Evolutionary conservation across 35 echinoderm and acorn worm species (phyloP).

Genomic region (Strongylocentrotus purpuratus): DNA sequence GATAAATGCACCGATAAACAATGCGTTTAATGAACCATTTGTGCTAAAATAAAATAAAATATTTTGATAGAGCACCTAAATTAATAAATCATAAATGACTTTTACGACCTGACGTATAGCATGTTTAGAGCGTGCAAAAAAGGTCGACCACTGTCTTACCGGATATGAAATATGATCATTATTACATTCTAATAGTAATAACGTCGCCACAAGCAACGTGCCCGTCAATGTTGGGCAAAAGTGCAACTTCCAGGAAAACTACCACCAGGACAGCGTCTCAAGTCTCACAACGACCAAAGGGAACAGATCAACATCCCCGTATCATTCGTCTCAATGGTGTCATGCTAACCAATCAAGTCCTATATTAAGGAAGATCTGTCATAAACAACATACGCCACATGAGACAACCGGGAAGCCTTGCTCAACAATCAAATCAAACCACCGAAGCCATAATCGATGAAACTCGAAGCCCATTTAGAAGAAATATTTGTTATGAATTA

Average conservation of each 20-base stretch:
- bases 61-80: not conserved
- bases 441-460: not conserved
- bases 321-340: not conserved
- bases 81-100: not conserved
- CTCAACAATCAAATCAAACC: not conserved
- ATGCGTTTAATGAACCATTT: too few relatives aligned
- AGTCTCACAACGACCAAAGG: not conserved
- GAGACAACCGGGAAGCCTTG: not conserved
- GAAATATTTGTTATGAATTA: not conserved
- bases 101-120: not conserved
- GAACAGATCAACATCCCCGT: not conserved
- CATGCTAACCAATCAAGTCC: not conserved
- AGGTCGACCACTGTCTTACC: not conserved
- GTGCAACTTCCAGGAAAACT: slow-evolving; percentile 1
- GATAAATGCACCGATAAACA: too few relatives aligned
- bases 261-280: not conserved
- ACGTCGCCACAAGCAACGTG: not conserved
- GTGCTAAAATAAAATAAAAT: too few relatives aligned
- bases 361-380: not conserved
- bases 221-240: not conserved
- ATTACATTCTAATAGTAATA: not conserved
- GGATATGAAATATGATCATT: not conserved
- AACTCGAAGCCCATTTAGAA: not conserved
- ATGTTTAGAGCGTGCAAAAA: too few relatives aligned
- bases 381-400: not conserved